Percentiles rank a stretch among this genome's conserved stretches.
These are phyloP conservation scores for Gnathonemus echidnorhynchus DNA, from an alignment of 2,113 vertebrate species.

Conservation along the genomic window DNA sequence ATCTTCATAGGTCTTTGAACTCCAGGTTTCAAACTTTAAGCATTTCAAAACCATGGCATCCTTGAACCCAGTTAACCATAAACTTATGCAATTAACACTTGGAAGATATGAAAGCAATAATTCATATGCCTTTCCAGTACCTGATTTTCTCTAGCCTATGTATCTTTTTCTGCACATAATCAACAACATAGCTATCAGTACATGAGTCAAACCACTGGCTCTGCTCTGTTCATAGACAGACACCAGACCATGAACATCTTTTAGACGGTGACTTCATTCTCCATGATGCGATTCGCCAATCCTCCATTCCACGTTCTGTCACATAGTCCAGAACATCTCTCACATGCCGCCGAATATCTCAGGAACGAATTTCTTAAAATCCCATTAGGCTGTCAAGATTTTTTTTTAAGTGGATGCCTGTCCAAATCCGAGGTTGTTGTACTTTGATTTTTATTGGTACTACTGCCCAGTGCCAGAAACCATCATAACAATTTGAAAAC, in stretches of 20 bases:
- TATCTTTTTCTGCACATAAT: background rate
- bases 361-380: conserved; percentile 2
- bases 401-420: background rate
- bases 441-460: conserved; percentile 2
- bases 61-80: background rate
- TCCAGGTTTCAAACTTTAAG: background rate
- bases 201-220: background rate
- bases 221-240: background rate
- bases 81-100: background rate
- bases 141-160: background rate
- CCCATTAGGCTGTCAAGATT: background rate
- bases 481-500: background rate
- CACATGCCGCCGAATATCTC: background rate
- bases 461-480: background rate
- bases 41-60: background rate
- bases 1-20: background rate
- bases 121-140: background rate
- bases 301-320: background rate
- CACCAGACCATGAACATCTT: background rate
- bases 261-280: background rate
- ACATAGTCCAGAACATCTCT: background rate
- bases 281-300: background rate
- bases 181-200: background rate
- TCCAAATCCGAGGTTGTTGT: background rate
- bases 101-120: background rate